Evolutionary conservation across 2,113 vertebrate genomes (phyloP).

Genomic region (Neomonachus schauinslandi): DNA sequence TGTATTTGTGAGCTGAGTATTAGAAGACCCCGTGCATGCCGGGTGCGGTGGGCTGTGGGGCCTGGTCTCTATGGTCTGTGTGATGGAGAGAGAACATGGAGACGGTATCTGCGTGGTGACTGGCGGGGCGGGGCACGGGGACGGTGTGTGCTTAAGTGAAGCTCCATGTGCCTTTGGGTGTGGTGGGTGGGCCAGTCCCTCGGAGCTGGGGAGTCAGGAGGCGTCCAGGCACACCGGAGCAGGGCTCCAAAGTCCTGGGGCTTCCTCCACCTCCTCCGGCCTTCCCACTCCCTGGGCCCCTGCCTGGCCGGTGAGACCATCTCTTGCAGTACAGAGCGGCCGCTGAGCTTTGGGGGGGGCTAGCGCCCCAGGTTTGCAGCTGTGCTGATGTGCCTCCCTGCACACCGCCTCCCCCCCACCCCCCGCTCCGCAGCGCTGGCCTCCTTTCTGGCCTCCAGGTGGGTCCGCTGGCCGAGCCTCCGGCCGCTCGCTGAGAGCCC

Average conservation of each 20-base stretch:
- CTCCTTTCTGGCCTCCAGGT: constrained; percentile 61
- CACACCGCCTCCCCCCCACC: background rate
- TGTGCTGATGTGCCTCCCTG: fast-evolving
- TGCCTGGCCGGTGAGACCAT: fast-evolving
- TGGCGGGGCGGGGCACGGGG: background rate
- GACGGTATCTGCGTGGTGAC: background rate
- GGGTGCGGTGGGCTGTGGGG: background rate
- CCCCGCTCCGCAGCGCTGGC: background rate
- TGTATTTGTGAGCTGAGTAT: background rate
- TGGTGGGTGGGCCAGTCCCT: background rate
- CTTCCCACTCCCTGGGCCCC: background rate
- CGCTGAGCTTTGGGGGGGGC: background rate
- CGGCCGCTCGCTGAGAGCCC: constrained; percentile 57
- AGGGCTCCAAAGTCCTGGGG: background rate
- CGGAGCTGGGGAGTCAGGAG: background rate
- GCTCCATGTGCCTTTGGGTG: background rate
- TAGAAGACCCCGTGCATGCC: fast-evolving
- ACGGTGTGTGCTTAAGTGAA: background rate
- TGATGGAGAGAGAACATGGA: background rate
- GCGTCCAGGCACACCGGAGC: background rate
- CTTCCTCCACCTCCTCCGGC: background rate
- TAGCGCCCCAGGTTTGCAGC: fast-evolving
- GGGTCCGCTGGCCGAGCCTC: constrained; percentile 19
- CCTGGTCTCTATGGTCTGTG: background rate
- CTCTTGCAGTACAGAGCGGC: background rate